These are phyloP conservation scores for Eulemur mongoz DNA, from an alignment of 2,797 vertebrate genomes.

Conservation along the genomic window DNA sequence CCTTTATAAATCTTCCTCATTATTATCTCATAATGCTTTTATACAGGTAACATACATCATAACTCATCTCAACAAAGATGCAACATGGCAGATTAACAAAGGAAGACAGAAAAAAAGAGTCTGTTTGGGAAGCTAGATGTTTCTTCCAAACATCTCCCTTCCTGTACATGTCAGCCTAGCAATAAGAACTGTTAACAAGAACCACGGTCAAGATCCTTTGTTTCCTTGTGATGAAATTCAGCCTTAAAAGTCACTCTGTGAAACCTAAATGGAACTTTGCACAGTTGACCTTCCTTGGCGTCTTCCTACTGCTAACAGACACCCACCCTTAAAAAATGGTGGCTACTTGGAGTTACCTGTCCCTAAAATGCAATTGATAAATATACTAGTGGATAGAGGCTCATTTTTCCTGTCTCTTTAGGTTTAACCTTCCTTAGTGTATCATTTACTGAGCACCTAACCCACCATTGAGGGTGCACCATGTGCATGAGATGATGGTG, in stretches of 20 bases:
- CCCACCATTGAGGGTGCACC: background rate
- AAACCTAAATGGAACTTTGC: background rate
- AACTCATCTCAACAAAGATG: background rate
- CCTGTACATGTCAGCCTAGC: background rate
- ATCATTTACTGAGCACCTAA: background rate
- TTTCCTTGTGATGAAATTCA: background rate
- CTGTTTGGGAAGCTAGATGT: background rate
- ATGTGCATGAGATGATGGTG: background rate
- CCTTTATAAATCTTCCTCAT: background rate
- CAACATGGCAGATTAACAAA: background rate
- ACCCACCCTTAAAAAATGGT: background rate
- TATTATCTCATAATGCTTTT: background rate
- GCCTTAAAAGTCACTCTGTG: background rate
- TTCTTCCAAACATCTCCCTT: background rate
- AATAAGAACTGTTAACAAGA: background rate
- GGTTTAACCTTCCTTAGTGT: background rate
- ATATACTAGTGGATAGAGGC: background rate
- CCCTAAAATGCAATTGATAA: background rate
- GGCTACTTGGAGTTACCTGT: background rate
- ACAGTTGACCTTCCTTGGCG: background rate
- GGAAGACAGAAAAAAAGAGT: background rate
- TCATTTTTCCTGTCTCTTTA: background rate
- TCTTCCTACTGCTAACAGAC: background rate
- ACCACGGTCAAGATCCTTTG: background rate
- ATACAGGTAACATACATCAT: background rate